Conservation (phyloP, 2,113 vertebrate genomes). For the Phaethornis superciliosus region DNA sequence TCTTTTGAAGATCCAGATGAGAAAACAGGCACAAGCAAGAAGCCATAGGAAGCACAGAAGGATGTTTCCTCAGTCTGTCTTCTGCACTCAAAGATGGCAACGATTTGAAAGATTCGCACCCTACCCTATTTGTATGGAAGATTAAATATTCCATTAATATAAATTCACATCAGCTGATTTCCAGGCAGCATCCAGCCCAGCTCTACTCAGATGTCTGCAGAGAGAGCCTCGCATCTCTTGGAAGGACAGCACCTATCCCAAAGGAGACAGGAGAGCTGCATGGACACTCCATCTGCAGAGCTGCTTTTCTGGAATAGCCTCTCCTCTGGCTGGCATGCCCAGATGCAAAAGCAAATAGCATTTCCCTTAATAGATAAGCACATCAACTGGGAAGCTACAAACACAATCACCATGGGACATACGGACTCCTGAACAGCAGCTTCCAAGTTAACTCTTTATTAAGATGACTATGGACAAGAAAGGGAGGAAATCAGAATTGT, state of each 20-base stretch:
- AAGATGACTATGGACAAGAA: neutral
- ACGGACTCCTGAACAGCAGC: neutral
- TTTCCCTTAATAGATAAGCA: neutral
- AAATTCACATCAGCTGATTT: neutral
- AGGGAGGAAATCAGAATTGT: neutral
- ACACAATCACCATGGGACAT: neutral
- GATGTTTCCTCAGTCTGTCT: neutral
- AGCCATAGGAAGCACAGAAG: neutral
- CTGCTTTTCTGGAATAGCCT: neutral
- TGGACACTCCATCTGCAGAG: neutral
- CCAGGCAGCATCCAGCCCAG: neutral
- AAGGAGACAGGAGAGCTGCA: neutral
- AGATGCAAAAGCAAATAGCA: neutral
- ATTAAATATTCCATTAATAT: neutral
- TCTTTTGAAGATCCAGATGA: neutral
- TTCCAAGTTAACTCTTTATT: neutral
- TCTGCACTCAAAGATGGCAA: neutral
- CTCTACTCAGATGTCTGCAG: neutral
- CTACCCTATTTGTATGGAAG: neutral
- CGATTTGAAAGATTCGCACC: neutral
- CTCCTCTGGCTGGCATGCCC: neutral
- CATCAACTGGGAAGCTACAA: neutral
- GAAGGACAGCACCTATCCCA: neutral
- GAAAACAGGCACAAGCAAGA: neutral
- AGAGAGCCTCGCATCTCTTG: neutral